These are phyloP conservation scores for Patiria miniata DNA, from an alignment of 35 echinoderm and acorn worm species.

Conservation along the genomic window DNA sequence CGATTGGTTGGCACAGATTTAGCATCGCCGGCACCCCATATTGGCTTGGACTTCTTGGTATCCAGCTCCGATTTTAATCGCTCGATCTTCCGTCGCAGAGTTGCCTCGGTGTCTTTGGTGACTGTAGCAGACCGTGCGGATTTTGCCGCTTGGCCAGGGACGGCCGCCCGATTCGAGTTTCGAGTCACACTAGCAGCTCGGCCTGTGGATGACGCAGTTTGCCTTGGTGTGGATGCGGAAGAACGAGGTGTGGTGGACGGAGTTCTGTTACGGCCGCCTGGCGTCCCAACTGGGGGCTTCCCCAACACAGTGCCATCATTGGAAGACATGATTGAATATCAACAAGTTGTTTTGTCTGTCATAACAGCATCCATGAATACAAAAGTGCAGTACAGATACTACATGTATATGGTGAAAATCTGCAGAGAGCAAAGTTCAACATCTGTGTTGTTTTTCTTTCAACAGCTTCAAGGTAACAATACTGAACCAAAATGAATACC, in stretches of 20 bases:
- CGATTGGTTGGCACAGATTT: background rate
- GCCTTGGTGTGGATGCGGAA: background rate
- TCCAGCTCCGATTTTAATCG: background rate
- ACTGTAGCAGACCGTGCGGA: background rate
- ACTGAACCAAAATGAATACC: background rate
- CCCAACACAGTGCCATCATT: background rate
- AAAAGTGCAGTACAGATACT: too few species aligned
- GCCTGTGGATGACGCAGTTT: background rate
- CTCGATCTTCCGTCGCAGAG: background rate
- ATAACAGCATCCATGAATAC: background rate
- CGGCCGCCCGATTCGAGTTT: background rate
- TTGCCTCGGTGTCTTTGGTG: slow-evolving; percentile 11
- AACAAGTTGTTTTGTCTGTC: background rate
- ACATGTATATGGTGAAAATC: background rate
- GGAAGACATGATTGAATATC: background rate
- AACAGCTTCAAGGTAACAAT: background rate
- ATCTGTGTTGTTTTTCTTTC: background rate
- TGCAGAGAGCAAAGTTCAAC: background rate
- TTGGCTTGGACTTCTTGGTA: background rate
- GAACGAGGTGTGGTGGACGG: slow-evolving; percentile 13
- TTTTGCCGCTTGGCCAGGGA: background rate
- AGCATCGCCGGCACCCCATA: background rate
- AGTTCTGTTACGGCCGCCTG: background rate
- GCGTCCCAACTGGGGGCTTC: background rate
- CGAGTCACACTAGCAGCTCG: background rate